Base-by-base conservation (phyloP, 2,888 invertebrate genomes). In the Cheilosia vulpina region DNA sequence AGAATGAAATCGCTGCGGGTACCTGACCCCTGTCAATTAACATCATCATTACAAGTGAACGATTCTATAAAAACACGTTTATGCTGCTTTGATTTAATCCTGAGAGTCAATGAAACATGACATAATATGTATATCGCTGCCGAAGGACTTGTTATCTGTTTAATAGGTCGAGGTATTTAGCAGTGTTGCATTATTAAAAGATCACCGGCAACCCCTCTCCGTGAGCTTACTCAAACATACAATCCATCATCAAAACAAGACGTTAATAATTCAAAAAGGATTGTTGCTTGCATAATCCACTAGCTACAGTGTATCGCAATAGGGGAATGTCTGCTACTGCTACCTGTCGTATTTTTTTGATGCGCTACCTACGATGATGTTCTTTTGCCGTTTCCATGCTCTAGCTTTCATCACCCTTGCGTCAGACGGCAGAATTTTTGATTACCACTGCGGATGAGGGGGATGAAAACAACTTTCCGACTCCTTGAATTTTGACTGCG, bases 101-200 rank as follows among this genome's bases (percentile, higher is more conserved):
- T 52, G 57, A n/a, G 24, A 76, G 52, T 62, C 85, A 81, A 81
- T 85, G 80, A 76, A 71, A 84, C 80, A 79, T 60, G 71, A 55
- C 41, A 53, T 75, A 27, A 27, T 53, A 60, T n/a, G n/a, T n/a
- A n/a, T 71, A 62, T 72, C 62, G 69, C 75, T 55, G 52, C 52
- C 50, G 21, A 87, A 87, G 53, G 68, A 76, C 75, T 66, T 78
- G 52, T 60, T 69, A 43, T 69, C 71, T 68, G 62, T 62, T 71
- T 81, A 87, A 87, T 81, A 87, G 85, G 72, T 85, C 75, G 80
- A 88, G 89, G 90, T 89, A 90, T 90, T 90, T 90, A 90, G 90
- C 87, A 88, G 77, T 66, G 72, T 87, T 90, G 87, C 90, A 90
- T 90, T 89, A 90, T 91, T 90, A 88, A 90, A 87, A 82, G 63